Evolutionary conservation across 2,113 vertebrate genomes (phyloP), one percentile per base, ranked within the genome.

Genomic region (Gila orcuttii): DNA sequence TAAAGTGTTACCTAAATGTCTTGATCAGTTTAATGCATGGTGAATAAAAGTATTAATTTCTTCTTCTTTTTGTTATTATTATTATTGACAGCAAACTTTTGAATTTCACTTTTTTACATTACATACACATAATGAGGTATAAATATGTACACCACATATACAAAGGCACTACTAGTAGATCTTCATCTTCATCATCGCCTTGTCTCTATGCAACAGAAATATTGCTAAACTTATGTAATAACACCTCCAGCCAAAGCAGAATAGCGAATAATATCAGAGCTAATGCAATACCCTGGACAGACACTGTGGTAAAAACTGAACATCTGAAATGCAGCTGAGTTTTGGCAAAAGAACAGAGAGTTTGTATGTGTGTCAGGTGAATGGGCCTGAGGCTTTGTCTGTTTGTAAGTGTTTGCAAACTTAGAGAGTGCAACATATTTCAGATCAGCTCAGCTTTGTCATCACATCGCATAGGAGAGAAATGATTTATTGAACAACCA

Each of bases 281-380:
- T 86, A 83, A 85, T 85, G 83, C 59, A 88, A 88, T 66, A 81
- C 0, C n/a, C 62, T 55, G 64, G 75, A 66, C 73, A 39, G 60
- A 19, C n/a, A 62, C 28, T 25, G 13, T 47, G 1, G 55, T 77
- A 77, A 36, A 83, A 62, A 68, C 11, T 28, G 79, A 85, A 68
- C 52, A 85, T 60, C 64, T 85, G 31, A 82, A 68, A 64, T 84
- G 60, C 62, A 50, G 19, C 39, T 25, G 21, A 78, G 33, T 82
- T 73, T 73, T 88, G 60, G 64, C 62, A 81, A 17, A 19, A 31
- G 73, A 77, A 79, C 80, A 59, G 50, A 7, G 42, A 71, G 59
- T 79, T 17, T 42, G 15, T 36, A 11, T 77, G 50, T 60, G 36
- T 68, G 33, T 17, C 39, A 73, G 80, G 19, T 83, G 36, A 76